A percentile compares a stretch with the other conserved stretches of the same genome.
These are phyloP conservation scores for Platysternon megacephalum DNA, from an alignment of 2,113 vertebrate genomes.

Conservation along the genomic window DNA sequence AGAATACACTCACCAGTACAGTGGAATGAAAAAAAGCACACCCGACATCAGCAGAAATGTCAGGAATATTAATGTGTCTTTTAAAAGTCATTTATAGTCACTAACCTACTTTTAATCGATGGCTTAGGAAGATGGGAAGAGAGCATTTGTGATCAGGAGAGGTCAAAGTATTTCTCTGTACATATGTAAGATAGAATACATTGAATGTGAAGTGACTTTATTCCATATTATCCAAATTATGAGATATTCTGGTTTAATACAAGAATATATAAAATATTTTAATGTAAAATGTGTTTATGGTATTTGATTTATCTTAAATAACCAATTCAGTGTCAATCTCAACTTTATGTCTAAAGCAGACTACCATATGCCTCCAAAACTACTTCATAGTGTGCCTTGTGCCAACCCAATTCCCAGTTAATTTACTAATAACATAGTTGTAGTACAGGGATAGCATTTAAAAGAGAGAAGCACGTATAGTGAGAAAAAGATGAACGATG, in stretches of 20 bases:
- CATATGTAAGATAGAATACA: not conserved
- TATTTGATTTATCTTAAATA: not conserved
- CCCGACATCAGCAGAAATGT: conserved; percentile 29
- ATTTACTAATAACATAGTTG: not conserved
- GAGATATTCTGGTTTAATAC: not conserved
- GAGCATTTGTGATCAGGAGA: not conserved
- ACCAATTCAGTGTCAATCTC: not conserved
- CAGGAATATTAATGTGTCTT: conserved; percentile 33
- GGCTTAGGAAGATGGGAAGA: not conserved
- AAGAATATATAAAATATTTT: not conserved
- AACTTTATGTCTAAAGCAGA: not conserved
- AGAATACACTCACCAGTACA: not conserved
- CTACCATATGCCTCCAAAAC: not conserved
- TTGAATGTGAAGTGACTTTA: not conserved
- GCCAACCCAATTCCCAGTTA: not conserved
- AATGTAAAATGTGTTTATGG: not conserved
- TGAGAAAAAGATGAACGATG: no score
- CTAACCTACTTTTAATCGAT: conserved; percentile 28
- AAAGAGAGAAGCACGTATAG: no score
- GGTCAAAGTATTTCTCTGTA: not conserved
- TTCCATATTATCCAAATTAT: not conserved
- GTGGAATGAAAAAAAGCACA: not conserved
- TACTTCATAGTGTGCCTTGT: not conserved
- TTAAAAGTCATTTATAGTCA: not conserved
- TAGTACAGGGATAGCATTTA: no score